Conservation (phyloP, 2,797 vertebrate genomes). For the Crypturellus tataupa region DNA sequence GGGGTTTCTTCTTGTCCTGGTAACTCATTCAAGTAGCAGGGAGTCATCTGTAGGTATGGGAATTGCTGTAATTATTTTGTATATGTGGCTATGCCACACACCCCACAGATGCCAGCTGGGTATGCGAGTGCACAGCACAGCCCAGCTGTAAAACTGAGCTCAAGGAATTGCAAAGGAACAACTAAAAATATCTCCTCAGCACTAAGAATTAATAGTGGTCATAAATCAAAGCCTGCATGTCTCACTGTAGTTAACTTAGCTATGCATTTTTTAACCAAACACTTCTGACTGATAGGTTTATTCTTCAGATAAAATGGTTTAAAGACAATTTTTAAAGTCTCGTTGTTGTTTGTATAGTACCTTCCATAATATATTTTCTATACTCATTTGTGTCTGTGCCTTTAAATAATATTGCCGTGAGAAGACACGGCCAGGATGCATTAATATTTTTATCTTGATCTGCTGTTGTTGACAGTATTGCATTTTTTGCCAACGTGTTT, state of each 20-base stretch:
- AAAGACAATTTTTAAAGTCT: not conserved
- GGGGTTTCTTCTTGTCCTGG: accelerated
- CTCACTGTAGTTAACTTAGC: not conserved
- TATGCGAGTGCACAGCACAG: not conserved
- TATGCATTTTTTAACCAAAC: not conserved
- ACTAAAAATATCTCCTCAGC: not conserved
- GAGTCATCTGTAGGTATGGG: not conserved
- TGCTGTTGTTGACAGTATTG: not conserved
- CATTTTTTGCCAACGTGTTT: not conserved
- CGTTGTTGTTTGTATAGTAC: not conserved
- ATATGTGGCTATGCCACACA: not conserved
- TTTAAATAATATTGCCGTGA: not conserved
- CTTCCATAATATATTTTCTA: not conserved
- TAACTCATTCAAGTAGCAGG: not conserved
- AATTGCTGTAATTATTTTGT: not conserved
- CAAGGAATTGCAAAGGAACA: not conserved
- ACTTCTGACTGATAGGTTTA: not conserved
- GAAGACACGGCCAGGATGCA: not conserved
- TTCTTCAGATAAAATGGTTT: not conserved
- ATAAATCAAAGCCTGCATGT: not conserved
- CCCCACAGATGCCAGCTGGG: not conserved
- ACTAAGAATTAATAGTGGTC: not conserved
- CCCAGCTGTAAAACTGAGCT: not conserved
- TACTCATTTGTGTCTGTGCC: not conserved
- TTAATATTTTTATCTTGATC: not conserved